Evolutionary conservation across 2,113 vertebrate genomes (phyloP).

Genomic region (Bambusicola thoracicus): DNA sequence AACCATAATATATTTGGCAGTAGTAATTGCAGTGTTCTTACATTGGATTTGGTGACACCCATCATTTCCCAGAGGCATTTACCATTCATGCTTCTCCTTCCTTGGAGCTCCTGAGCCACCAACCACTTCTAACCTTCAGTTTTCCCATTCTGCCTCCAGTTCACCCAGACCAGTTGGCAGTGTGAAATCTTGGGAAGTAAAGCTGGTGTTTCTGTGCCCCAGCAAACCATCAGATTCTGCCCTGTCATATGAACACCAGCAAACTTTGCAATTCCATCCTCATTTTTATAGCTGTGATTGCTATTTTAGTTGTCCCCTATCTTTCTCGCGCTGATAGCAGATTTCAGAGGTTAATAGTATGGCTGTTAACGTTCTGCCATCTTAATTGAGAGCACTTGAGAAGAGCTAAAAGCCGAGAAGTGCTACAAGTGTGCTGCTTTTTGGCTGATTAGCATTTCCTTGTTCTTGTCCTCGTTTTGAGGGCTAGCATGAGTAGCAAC

Average conservation of each 20-base stretch:
- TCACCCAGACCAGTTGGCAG: neutral
- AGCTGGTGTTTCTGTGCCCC: neutral
- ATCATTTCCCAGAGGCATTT: conserved; percentile 14
- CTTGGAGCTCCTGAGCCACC: neutral
- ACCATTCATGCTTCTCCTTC: neutral
- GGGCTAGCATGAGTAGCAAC: neutral
- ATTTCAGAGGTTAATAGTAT: neutral
- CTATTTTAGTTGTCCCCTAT: neutral
- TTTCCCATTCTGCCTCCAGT: neutral
- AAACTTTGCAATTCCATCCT: neutral
- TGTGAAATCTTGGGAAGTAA: neutral
- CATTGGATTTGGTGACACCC: neutral
- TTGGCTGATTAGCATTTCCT: neutral
- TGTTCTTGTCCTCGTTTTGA: neutral
- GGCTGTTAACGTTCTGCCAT: conserved; percentile 6
- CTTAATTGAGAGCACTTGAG: conserved; percentile 29
- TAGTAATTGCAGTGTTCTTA: conserved; percentile 6
- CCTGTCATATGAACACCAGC: neutral
- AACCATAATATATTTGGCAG: neutral
- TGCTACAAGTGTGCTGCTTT: neutral
- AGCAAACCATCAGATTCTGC: neutral
- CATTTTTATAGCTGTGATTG: neutral
- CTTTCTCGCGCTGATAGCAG: neutral
- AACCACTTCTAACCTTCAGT: neutral
- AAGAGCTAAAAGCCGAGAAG: neutral